Conservation (phyloP, 2,797 vertebrate species). For the Oryzias dopingdopingensis region DNA sequence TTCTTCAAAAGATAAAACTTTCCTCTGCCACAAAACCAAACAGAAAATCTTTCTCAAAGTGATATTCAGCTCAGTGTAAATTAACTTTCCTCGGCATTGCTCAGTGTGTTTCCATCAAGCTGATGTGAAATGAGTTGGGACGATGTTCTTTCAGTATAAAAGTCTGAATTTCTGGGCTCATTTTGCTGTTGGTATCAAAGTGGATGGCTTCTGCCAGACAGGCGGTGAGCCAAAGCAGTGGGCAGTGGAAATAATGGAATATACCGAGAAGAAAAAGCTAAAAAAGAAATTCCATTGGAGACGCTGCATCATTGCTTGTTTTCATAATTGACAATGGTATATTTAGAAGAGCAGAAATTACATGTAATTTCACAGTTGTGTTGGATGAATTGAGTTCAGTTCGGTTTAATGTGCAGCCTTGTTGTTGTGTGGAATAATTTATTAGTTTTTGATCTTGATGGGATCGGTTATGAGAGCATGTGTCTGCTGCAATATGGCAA, state of each 20-base stretch:
- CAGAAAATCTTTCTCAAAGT: too few species aligned
- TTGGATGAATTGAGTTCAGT: constrained; percentile 8
- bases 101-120: neutral
- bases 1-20: neutral
- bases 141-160: neutral
- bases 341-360: constrained; percentile 32
- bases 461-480: neutral
- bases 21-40: neutral
- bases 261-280: constrained; percentile 13
- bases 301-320: constrained; percentile 6
- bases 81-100: neutral
- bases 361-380: constrained; percentile 23
- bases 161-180: constrained; percentile 12
- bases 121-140: constrained; percentile 18
- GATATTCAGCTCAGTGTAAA: too few species aligned
- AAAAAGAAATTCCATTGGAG: constrained; percentile 18
- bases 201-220: constrained; percentile 26
- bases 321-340: constrained; percentile 28
- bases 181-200: constrained; percentile 21
- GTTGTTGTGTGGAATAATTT: too few species aligned
- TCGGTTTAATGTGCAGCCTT: neutral
- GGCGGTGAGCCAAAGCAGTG: constrained; percentile 30
- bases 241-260: constrained; percentile 36
- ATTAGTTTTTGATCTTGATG: too few species aligned
- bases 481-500: neutral